Evolutionary conservation across 2,888 invertebrate genomes (phyloP), one percentile per base, ranked within the genome.

Genomic region (Stenichneumon culpator): DNA sequence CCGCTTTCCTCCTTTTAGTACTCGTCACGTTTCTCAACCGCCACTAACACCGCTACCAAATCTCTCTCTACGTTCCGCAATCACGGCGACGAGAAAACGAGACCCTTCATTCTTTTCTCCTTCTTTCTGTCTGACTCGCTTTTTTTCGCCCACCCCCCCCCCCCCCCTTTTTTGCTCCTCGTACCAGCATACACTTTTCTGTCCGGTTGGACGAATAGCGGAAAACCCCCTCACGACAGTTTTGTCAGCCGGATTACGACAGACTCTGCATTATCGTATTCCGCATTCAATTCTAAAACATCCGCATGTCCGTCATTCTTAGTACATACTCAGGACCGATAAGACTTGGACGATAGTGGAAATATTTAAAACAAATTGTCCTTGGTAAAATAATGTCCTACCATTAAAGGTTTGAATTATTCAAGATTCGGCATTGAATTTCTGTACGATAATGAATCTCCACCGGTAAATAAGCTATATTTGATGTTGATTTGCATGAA

Each of bases 21-120:
- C 84, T 82, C 82, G 81, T 86, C 81, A 79, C 79, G 78, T 86
- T 84, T 87, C 75, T 86, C 85, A 86, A 89, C 89, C 87, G 86
- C 72, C 81, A 87, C 84, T 82, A 88, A 86, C 86, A 82, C 73
- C 83, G 54, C 68, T 54, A 77, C 73, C 80, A 83, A 63, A 54
- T 63, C 65, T 75, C 68, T 63, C 77, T 82, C 60, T 65, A 22
- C 32, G 74, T 22, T 50, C 75, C 60, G 74, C 81, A 77, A 79
- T 79, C 84, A 69, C 82, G 67, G 79, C 72, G 69, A 78, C 74
- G 83, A 81, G 68, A 84, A 47, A 80, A 81, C 81, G 81, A 16
- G 60, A 81, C 25, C 79, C 79, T 69, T 68, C 63, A 22, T 69
- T 82, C 72, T 75, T 16, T 78, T 54, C 32, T 47, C 47, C 44